Base-by-base conservation (phyloP, 1,140 invertebrate species). In the Camponotus pennsylvanicus region DNA sequence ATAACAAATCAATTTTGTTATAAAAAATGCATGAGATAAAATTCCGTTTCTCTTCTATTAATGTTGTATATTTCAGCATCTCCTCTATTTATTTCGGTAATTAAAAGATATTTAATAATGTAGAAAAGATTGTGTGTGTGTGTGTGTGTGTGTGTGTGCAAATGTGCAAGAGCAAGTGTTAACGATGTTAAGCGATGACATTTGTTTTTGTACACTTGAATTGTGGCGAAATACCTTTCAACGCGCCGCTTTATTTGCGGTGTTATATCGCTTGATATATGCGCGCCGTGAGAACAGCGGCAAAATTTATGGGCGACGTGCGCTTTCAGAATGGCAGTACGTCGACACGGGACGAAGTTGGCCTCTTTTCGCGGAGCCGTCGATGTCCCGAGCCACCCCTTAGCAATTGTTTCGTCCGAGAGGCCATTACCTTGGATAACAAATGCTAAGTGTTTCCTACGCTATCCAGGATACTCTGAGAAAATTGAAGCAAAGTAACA, bases 401-500 rank as follows among this genome's bases (percentile, higher is more conserved):
- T 90, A 85, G 85, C 76, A 82, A 91, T 83, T 87, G 85, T 88
- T 78, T 88, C 85, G 89, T 75, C 75, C 70, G 87, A 83, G 55
- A 57, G 85, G 71, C 82, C 78, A 73, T 91, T 91, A 91, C 88
- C 84, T 77, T 69, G 61, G 85, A 79, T 87, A 91, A 91, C 88
- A 90, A 91, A 91, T 91, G 88, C 90, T 91, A 91, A 91, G 91
- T 88, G 91, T 91, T 91, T 88, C 85, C 78, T 42, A 42, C 61
- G 82, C 88, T 91, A 87, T 88, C 80, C 75, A 63, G 77, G 37
- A 85, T 87, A 87, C 55, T 86, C 57, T 59, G 37, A 42, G 78
- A 80, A 90, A 89, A 83, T 90, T 86, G 85, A 85, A 77, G 61
- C 52, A 85, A 76, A 85, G 61, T 52, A 70, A 66, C 79, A 61